Base-by-base conservation (phyloP, 2,113 vertebrate species). In the Motacilla alba region DNA sequence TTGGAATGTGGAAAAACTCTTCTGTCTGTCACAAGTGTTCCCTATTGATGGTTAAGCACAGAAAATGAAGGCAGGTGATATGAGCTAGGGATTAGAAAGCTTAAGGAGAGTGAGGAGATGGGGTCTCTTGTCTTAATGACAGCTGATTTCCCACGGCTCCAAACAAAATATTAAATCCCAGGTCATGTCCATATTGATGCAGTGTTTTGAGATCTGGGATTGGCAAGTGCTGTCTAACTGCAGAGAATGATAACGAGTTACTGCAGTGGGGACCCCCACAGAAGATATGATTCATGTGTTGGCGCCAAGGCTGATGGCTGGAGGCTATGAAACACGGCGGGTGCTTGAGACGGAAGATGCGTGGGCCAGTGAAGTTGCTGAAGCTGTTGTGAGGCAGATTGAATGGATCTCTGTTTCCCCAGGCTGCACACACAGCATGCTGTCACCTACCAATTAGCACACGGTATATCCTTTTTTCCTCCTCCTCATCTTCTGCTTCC, bases 401-500 rank as follows among this genome's bases (percentile, higher is more conserved):
- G 88, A 96, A 94, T 58, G 90, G 60, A 63, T 88, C 33, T 93
- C 73, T 88, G 18, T 93, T 96, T 92, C 64, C 64, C 8, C 31
- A 88, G 93, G 85, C 90, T 86, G 88, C 18, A 39, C 18, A 22
- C 56, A 46, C 41, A 91, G 52, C 66, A 83, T 95, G 93, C 49
- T 95, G 85, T 95, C 79, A 86, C 90, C 79, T 83, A 96, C 90
- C 68, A 95, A 60, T 93, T 93, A 92, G 69, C 83, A 59, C 69
- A 56, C 0, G 1, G 53, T 63, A 83, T 89, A 90, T 93, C 64
- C 94, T 86, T 88, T 86, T 83, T 94, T 81, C 90, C 87, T 94
- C 96, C 94, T 96, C 94, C 81, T 95, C 94, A 95, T 95, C 94
- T 83, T 97, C 96, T 96, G 95, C 69, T 96, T 72, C 83, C 23